Base-by-base conservation (phyloP, 2,888 invertebrate genomes). In the Trissolcus japonicus region DNA sequence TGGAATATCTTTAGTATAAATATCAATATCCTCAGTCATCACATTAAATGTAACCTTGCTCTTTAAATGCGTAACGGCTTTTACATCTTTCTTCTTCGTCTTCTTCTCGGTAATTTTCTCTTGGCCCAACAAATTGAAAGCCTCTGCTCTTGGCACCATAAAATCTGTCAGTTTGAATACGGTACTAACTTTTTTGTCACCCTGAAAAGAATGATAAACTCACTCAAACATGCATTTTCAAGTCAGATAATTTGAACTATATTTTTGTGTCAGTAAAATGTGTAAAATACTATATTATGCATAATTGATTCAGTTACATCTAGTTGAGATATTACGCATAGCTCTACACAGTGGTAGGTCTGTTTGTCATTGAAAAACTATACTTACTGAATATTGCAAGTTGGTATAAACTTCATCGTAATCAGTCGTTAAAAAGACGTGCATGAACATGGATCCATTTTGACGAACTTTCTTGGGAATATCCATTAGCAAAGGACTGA, bases 381-480 rank as follows among this genome's bases (percentile, higher is more conserved):
- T 76, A 71, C 71, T 67, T 35, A 76, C 76, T 6, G 57, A 40
- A 54, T 72, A 72, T 9, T 66, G 25, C 19, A 90, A 89, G 67
- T 92, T 91, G 0, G 91, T 84, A 1, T 90, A 90, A 41, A 86
- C 90, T 19, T 41, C 56, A 17, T 90, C 89, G 35, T 92, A 92
- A 74, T 92, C 89, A 60, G 94, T 92, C 16, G 93, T 91, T 41
- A 95, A 85, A 56, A 94, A 91, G 1, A 94, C 92, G 88, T 96
- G 95, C 85, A 97, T 91, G 85, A 91, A 94, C 54, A 98, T 87
- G 6, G 95, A 94, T 0, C 98, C 98, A 91, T 98, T 98, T 69
- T 93, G 92, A 13, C 95, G 91, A 0, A 95, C 95, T 87, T 92
- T 92, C 19, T 90, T 89, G 3, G 97, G 95, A 79, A 98, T 90